phyloP scores from a whole-genome alignment of 2,888 invertebrate genomes.

The Muscina levida region DNA sequence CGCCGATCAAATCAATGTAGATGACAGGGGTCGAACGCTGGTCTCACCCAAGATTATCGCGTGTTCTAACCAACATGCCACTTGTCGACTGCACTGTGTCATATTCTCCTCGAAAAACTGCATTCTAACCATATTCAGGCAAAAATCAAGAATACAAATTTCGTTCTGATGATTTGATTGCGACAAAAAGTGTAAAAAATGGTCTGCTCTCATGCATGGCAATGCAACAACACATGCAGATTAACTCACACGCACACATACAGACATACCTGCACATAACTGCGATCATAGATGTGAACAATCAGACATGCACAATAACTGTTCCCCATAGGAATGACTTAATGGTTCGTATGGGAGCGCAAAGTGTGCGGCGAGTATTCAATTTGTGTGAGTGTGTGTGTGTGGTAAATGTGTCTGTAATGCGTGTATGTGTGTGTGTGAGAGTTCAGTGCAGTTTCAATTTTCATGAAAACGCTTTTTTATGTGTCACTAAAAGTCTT shows the following conservation, averaged over 20 bases:
- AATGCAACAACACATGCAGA: constrained; percentile 23
- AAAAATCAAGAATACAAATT: too few relatives aligned
- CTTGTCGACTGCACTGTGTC: too few relatives aligned
- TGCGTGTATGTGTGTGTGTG: constrained; percentile 4
- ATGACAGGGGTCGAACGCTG: too few relatives aligned
- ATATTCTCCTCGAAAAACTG: too few relatives aligned
- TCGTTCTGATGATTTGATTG: constrained; percentile 13
- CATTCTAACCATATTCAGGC: too few relatives aligned
- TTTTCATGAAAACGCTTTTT: constrained; percentile 42
- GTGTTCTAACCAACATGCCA: too few relatives aligned
- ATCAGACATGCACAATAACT: constrained; percentile 4
- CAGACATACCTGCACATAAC: not conserved
- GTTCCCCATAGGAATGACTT: constrained; percentile 8
- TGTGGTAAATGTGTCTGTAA: too few relatives aligned
- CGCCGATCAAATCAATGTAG: too few relatives aligned
- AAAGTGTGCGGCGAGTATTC: too few relatives aligned
- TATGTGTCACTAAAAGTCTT: constrained; percentile 25
- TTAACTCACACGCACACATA: constrained; percentile 7
- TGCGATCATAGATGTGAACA: not conserved
- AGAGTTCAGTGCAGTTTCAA: constrained; percentile 41
- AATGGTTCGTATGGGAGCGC: not conserved
- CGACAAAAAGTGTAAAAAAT: constrained; percentile 1
- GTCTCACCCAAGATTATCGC: too few relatives aligned
- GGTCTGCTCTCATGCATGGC: constrained; percentile 23
- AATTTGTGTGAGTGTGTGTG: too few relatives aligned